These are phyloP conservation scores for Iguana delicatissima DNA, from an alignment of 2,797 vertebrate species.

Conservation along the genomic window DNA sequence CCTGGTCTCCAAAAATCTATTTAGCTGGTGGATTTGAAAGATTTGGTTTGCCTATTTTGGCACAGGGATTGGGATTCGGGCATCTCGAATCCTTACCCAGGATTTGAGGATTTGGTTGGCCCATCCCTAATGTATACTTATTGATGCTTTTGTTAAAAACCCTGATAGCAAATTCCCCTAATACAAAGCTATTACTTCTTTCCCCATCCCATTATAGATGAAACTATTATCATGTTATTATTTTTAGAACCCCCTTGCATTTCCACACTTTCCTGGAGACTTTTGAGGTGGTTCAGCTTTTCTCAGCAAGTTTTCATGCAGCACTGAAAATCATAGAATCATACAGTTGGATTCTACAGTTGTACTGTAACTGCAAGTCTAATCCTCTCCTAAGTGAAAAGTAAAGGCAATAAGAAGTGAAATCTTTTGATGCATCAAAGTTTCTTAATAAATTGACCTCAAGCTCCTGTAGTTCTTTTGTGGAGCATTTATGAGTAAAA, in stretches of 20 bases:
- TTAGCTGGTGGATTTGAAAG: no score
- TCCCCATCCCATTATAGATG: neutral
- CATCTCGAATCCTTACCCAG: no score
- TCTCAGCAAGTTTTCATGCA: neutral
- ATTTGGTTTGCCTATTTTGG: no score
- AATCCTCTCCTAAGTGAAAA: neutral
- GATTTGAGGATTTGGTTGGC: no score
- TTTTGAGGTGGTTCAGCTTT: no score
- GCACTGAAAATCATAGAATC: neutral
- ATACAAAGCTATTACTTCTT: neutral
- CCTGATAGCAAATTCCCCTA: neutral
- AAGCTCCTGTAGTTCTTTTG: neutral
- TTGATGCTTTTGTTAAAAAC: neutral
- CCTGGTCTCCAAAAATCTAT: no score
- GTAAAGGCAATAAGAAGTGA: slow-evolving; percentile 17
- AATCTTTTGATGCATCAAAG: slow-evolving; percentile 22
- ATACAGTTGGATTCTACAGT: neutral
- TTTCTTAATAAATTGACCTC: neutral
- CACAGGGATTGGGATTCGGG: no score
- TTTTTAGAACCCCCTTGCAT: no score
- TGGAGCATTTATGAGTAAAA: neutral
- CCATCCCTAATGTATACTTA: neutral
- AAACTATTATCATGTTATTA: neutral
- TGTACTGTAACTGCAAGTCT: neutral
- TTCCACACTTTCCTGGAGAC: no score